Percentiles rank a stretch among this genome's conserved stretches.
These are phyloP conservation scores for Ctena decussata DNA, from an alignment of 2,888 invertebrate genomes.

Conservation along the genomic window DNA sequence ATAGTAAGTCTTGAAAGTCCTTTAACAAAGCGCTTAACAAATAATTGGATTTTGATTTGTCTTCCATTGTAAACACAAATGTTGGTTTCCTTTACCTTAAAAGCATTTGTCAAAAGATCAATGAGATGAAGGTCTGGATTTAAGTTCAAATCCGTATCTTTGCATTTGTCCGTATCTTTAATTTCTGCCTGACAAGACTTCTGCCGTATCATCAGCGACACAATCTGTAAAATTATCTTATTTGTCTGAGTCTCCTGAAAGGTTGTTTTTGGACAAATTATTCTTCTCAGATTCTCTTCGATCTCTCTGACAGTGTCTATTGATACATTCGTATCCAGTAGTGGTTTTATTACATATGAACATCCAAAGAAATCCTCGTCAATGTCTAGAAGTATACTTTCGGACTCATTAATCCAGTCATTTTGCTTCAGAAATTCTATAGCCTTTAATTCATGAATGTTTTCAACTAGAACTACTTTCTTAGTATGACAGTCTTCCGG, in stretches of 20 bases:
- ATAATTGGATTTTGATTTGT: background rate
- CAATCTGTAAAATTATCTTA: conserved; percentile 43
- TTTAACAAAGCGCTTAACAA: conserved; percentile 37
- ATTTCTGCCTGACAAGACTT: conserved; percentile 24
- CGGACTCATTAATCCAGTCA: conserved; percentile 43
- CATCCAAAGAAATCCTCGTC: conserved; percentile 82
- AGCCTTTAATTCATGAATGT: conserved; percentile 70
- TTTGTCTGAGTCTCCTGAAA: conserved; percentile 71
- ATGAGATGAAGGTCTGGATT: background rate
- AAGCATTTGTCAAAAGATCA: background rate
- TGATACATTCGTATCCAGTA: conserved; percentile 65
- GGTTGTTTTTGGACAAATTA: conserved; percentile 73
- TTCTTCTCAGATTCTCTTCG: conserved; percentile 57
- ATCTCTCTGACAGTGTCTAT: conserved; percentile 54
- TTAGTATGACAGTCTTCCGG: conserved; percentile 63
- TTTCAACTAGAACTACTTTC: conserved; percentile 62
- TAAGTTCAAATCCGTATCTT: background rate
- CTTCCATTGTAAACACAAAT: background rate
- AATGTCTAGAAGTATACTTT: conserved; percentile 77
- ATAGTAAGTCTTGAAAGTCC: conserved; percentile 57
- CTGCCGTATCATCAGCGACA: conserved; percentile 31
- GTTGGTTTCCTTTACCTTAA: background rate
- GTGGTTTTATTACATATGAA: conserved; percentile 70
- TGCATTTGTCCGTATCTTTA: background rate
- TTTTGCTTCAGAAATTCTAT: conserved; percentile 45